Conservation (phyloP, 2,888 invertebrate species). For the Dexiosoma caninum region DNA sequence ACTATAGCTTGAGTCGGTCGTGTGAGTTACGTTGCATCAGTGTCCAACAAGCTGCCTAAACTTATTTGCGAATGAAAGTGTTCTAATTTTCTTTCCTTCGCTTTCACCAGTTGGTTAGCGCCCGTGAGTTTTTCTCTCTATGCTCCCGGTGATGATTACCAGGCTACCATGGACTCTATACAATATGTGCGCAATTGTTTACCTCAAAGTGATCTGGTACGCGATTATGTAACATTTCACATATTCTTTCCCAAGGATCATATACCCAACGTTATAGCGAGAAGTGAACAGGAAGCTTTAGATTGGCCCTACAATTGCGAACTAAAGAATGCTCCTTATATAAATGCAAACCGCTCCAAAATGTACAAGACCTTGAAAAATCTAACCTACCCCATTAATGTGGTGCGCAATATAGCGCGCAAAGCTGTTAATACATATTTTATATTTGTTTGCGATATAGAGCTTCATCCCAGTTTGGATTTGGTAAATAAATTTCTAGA, state of each 20-base stretch:
- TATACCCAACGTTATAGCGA: conserved; percentile 78
- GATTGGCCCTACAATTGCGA: conserved; percentile 66
- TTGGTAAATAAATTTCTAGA: conserved; percentile 87
- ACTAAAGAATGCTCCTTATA: conserved; percentile 66
- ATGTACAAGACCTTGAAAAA: conserved; percentile 83
- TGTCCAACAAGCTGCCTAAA: too few relatives aligned
- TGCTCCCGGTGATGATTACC: conserved; percentile 82
- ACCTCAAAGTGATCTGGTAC: conserved; percentile 78
- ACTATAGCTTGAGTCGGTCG: too few relatives aligned
- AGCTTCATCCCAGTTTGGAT: conserved; percentile 90
- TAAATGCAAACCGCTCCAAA: conserved; percentile 72
- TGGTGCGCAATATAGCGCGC: conserved; percentile 90
- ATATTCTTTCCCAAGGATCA: conserved; percentile 81
- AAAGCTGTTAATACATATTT: conserved; percentile 88
- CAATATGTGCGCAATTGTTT: conserved; percentile 81
- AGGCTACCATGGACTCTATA: conserved; percentile 80
- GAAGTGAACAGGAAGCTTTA: conserved; percentile 66
- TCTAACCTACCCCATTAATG: conserved; percentile 91
- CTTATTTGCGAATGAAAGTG: neutral
- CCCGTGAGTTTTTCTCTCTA: conserved; percentile 83
- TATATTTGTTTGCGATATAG: conserved; percentile 90
- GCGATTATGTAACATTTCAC: conserved; percentile 82
- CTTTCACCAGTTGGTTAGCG: conserved; percentile 80
- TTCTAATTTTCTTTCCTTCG: neutral
- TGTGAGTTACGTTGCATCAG: too few relatives aligned